phyloP scores from a whole-genome alignment of 30 jellyfish, hydroid and myxozoan species.

The Turritopsis rubra region DNA sequence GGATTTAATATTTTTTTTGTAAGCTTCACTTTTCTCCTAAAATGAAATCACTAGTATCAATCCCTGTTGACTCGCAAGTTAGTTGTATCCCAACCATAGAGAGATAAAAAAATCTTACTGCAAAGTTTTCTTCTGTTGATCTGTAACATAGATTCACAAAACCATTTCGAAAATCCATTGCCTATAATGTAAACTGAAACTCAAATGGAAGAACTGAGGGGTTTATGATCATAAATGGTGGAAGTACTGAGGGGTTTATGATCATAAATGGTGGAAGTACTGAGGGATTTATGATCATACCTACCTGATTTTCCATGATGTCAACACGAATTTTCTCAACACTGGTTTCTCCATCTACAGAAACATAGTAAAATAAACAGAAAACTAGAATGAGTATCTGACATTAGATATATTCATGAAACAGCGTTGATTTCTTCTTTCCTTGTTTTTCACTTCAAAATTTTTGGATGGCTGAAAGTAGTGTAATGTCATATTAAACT shows the following conservation, averaged over 20 bases:
- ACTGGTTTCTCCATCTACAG: conserved; percentile 74
- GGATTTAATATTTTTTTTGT: neutral
- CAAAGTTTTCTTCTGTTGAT: conserved; percentile 1
- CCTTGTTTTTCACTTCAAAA: too few relatives aligned
- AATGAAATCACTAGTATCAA: neutral
- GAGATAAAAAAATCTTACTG: neutral
- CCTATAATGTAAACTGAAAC: conserved; percentile 23
- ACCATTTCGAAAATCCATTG: conserved; percentile 89
- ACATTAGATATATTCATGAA: too few relatives aligned
- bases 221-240: neutral
- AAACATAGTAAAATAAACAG: neutral
- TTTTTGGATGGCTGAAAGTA: too few relatives aligned
- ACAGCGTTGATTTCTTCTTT: too few relatives aligned
- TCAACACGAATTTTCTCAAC: conserved; percentile 73
- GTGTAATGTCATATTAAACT: too few relatives aligned
- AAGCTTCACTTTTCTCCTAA: neutral
- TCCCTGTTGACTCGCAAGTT: too few relatives aligned
- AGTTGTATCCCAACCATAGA: neutral
- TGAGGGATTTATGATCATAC: neutral
- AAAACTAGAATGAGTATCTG: neutral
- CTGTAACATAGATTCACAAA: conserved; percentile 52
- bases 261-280: neutral
- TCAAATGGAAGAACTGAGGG: neutral
- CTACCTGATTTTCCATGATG: conserved; percentile 80
- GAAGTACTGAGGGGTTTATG: neutral